Evolutionary conservation across 2,888 invertebrate species (phyloP).

Genomic region (Yponomeuta cagnagella): DNA sequence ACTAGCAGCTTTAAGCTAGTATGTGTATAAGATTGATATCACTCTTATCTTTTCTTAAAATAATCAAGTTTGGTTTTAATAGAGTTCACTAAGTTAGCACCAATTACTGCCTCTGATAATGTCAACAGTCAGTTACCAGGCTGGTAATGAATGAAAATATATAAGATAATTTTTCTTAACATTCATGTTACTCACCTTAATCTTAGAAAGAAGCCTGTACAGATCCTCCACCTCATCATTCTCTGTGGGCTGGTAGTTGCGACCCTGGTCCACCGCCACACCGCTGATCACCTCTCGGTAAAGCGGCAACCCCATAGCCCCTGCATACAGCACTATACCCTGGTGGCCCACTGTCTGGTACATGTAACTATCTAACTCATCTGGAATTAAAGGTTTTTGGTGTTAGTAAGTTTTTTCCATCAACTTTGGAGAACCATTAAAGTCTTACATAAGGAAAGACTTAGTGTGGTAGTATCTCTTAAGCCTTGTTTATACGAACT

Average conservation of each 20-base stretch:
- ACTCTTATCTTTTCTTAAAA: no score
- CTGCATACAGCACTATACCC: constrained; percentile 92
- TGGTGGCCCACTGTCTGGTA: constrained; percentile 99
- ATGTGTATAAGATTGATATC: no score
- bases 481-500: no score
- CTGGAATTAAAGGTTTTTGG: constrained; percentile 54
- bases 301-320: constrained; percentile 95
- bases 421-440: neutral
- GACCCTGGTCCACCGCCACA: constrained; percentile 84
- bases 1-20: no score
- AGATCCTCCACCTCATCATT: constrained; percentile 99
- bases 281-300: constrained; percentile 91
- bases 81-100: no score
- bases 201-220: constrained; percentile 84
- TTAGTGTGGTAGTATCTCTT: no score
- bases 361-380: constrained; percentile 98
- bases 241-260: constrained; percentile 86
- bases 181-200: constrained; percentile 75
- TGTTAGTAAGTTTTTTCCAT: constrained; percentile 15
- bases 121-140: no score
- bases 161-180: neutral
- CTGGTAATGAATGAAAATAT: no score
- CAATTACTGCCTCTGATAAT: no score
- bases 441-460: no score
- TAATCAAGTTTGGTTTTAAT: no score